A percentile compares a stretch with the other conserved stretches of the same genome.
phyloP scores from a whole-genome alignment of 2,113 vertebrate species.

The Eulemur macaco region DNA sequence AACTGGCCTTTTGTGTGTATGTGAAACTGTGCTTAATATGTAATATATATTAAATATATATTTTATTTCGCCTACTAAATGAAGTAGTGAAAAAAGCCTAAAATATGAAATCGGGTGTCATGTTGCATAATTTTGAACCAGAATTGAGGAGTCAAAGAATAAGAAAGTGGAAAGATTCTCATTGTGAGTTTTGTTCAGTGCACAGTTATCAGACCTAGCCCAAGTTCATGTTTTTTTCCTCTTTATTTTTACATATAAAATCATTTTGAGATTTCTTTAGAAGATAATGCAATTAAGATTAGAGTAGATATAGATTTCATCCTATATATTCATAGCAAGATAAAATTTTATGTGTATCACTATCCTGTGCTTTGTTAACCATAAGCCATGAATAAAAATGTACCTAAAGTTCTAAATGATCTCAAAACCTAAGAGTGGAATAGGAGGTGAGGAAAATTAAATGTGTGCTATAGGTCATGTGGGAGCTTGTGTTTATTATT shows the following conservation, averaged over 20 bases:
- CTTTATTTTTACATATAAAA: not conserved
- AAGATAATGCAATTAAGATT: not conserved
- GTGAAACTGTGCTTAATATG: not conserved
- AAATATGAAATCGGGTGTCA: not conserved
- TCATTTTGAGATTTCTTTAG: not conserved
- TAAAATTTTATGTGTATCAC: not conserved
- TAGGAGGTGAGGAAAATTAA: not conserved
- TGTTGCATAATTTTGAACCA: not conserved
- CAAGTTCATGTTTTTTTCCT: not conserved
- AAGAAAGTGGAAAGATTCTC: not conserved
- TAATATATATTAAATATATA: not conserved
- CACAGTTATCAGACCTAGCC: not conserved
- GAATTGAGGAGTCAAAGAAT: not conserved
- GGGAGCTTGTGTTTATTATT: not conserved
- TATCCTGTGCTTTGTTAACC: not conserved
- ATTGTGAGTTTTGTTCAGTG: not conserved
- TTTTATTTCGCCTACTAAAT: not conserved
- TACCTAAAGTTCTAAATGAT: not conserved
- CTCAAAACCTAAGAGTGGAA: not conserved
- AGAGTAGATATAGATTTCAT: not conserved
- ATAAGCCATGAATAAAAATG: not conserved
- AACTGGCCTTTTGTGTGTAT: not conserved
- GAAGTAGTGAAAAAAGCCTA: not conserved
- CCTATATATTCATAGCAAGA: not conserved
- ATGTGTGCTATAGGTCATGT: not conserved